Evolutionary conservation across 2,113 vertebrate genomes (phyloP).

Genomic region (Saguinus imperator): DNA sequence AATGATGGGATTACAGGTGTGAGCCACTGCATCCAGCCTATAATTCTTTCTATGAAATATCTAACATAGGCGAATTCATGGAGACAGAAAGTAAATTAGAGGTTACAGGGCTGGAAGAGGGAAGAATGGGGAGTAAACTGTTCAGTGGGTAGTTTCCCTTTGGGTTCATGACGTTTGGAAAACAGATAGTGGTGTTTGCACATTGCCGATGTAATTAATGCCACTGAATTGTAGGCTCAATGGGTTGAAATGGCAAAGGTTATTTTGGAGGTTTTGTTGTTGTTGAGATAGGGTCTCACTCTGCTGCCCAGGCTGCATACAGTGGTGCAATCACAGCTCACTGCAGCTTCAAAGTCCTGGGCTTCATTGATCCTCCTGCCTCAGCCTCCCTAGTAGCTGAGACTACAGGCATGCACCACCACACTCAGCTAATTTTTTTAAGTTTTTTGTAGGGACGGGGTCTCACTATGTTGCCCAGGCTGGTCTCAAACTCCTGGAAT

Average conservation of each 20-base stretch:
- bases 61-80: not conserved
- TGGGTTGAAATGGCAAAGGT: too few relatives aligned
- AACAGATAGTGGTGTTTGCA: not conserved
- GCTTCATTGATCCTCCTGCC: not conserved
- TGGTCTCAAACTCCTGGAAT: not conserved
- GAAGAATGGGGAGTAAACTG: not conserved
- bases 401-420: not conserved
- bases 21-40: too few relatives aligned
- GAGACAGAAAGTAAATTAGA: not conserved
- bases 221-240: rapidly evolving
- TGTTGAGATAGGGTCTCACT: not conserved
- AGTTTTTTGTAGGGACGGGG: not conserved
- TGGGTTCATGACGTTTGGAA: not conserved
- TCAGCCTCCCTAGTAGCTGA: not conserved
- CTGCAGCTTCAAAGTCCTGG: not conserved
- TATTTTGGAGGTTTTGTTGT: not conserved
- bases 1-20: too few relatives aligned
- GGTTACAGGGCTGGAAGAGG: not conserved
- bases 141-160: not conserved
- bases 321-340: not conserved
- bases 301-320: not conserved
- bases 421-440: not conserved
- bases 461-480: not conserved
- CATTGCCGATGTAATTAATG: not conserved
- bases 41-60: not conserved